These are phyloP conservation scores for Glaucidium brasilianum DNA, from an alignment of 2,113 vertebrate species.

Conservation along the genomic window DNA sequence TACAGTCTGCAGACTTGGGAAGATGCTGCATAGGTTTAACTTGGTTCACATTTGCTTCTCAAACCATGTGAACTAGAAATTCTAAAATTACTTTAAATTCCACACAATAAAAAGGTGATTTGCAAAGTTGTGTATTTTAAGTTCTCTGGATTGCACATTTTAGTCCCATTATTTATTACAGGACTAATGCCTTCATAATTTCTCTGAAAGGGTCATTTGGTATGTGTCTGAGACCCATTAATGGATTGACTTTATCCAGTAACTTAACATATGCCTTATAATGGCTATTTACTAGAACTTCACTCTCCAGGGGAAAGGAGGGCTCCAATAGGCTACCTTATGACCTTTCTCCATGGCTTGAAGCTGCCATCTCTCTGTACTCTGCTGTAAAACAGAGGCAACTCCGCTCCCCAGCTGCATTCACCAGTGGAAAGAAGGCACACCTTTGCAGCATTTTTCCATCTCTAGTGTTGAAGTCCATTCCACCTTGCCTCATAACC, in stretches of 20 bases:
- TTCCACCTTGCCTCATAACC: slow-evolving; percentile 59
- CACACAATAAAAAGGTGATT: neutral
- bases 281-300: slow-evolving; percentile 57
- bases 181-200: neutral
- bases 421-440: slow-evolving; percentile 38
- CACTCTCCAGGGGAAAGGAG: slow-evolving; percentile 61
- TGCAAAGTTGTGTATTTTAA: neutral
- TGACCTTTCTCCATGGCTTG: slow-evolving; percentile 28
- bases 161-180: neutral
- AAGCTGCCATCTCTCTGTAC: slow-evolving; percentile 52
- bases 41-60: slow-evolving; percentile 2
- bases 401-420: slow-evolving; percentile 46
- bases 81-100: slow-evolving; percentile 1
- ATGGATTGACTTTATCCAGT: neutral
- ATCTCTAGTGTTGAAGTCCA: slow-evolving; percentile 59
- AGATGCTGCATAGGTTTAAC: slow-evolving; percentile 56
- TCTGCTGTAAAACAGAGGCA: slow-evolving; percentile 58
- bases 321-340: slow-evolving; percentile 27
- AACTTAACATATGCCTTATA: neutral
- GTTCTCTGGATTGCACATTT: neutral
- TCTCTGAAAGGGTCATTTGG: neutral
- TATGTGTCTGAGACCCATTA: slow-evolving; percentile 2
- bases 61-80: neutral
- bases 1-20: slow-evolving; percentile 26
- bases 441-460: slow-evolving; percentile 64